Evolutionary conservation across 2,888 invertebrate species (phyloP).

Genomic region (Drosophila anomelani): DNA sequence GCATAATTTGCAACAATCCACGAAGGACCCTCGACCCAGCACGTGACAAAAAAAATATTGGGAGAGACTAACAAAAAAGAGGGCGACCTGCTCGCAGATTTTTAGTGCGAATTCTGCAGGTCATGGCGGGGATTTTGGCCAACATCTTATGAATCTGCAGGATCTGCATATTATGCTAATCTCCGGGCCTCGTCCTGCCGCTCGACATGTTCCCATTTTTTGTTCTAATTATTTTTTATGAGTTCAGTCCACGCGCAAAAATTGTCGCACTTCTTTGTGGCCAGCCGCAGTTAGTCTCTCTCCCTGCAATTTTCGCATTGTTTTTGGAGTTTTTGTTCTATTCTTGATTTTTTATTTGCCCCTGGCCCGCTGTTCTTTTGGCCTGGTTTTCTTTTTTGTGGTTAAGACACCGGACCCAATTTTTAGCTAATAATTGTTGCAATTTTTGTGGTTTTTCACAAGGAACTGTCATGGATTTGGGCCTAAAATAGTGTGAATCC

Average conservation of each 20-base stretch:
- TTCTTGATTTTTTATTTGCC: conserved; percentile 57
- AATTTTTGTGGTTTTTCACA: conserved; percentile 67
- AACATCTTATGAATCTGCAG: conserved; percentile 17
- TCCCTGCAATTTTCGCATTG: conserved; percentile 14
- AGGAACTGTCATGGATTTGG: conserved; percentile 5
- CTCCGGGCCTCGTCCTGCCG: conserved; percentile 6
- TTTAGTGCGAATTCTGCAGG: conserved; percentile 71
- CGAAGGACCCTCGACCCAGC: conserved; percentile 70
- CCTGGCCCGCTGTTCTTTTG: conserved; percentile 52
- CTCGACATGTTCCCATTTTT: conserved; percentile 74
- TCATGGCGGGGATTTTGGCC: conserved; percentile 29
- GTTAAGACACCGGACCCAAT: conserved; percentile 57
- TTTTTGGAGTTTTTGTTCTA: conserved; percentile 18
- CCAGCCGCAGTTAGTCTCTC: conserved; percentile 56
- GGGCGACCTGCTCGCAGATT: conserved; percentile 40
- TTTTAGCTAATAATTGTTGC: conserved; percentile 71
- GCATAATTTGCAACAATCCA: conserved; percentile 64
- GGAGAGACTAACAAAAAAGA: conserved; percentile 39
- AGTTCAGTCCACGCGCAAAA: conserved; percentile 71
- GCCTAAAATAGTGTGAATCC: background rate
- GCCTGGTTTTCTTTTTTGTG: conserved; percentile 53
- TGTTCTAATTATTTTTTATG: conserved; percentile 83
- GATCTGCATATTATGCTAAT: conserved; percentile 30
- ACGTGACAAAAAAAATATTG: conserved; percentile 65
- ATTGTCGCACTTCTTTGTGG: conserved; percentile 76